A percentile compares a stretch with the other conserved stretches of the same genome.
phyloP scores from a whole-genome alignment of 2,113 vertebrate species.

The Stigmatopora nigra region DNA sequence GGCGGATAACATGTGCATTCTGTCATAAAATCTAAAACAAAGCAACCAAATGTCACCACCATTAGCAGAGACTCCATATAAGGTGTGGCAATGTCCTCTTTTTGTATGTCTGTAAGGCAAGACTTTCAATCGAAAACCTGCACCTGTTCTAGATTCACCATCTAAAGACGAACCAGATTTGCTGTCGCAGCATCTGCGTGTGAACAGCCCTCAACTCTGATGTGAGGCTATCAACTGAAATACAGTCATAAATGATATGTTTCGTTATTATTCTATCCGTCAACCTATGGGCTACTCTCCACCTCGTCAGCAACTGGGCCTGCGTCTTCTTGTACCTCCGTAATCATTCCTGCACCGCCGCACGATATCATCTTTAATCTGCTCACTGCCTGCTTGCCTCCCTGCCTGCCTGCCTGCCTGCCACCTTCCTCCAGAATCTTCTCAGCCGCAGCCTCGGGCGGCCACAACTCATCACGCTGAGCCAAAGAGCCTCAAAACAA shows the following conservation, averaged over 20 bases:
- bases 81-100: too few species aligned
- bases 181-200: neutral
- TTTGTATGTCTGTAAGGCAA: too few species aligned
- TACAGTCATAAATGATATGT: neutral
- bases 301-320: slow-evolving; percentile 30
- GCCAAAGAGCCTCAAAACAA: slow-evolving; percentile 2
- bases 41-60: too few species aligned
- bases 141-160: too few species aligned
- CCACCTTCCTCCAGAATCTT: slow-evolving; percentile 46
- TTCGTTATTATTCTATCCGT: slow-evolving; percentile 18
- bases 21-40: too few species aligned
- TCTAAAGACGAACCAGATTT: too few species aligned
- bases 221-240: neutral
- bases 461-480: slow-evolving; percentile 2
- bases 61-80: too few species aligned
- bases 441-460: slow-evolving; percentile 39
- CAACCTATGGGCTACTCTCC: slow-evolving; percentile 28
- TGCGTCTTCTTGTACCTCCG: slow-evolving; percentile 38
- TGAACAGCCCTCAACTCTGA: neutral
- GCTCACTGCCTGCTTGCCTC: slow-evolving; percentile 32
- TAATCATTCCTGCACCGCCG: slow-evolving; percentile 47
- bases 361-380: slow-evolving; percentile 69
- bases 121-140: too few species aligned
- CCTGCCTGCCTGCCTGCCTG: slow-evolving; percentile 32
- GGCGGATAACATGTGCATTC: too few species aligned